Conservation (phyloP, 2,797 vertebrate species). For the Myotis daubentonii region DNA sequence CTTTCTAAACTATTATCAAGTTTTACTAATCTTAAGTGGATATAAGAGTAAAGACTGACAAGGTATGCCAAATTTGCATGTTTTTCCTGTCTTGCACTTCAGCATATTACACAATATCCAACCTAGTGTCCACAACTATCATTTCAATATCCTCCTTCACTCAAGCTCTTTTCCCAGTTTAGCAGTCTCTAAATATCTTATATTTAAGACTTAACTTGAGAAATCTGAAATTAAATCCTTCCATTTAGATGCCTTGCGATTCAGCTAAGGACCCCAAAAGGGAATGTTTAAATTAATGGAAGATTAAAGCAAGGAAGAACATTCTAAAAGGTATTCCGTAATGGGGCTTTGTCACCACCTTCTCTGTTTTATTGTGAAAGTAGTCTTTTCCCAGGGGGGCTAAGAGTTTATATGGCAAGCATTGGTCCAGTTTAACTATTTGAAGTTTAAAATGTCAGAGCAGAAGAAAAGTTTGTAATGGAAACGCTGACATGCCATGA, state of each 20-base stretch:
- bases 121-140: background rate
- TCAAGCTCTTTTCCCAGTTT: constrained; percentile 9
- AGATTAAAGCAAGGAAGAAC: constrained; percentile 71
- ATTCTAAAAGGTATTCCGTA: constrained; percentile 67
- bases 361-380: constrained; percentile 73
- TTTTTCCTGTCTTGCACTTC: background rate
- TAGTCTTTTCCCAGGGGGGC: constrained; percentile 29
- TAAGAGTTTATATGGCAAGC: constrained; percentile 53
- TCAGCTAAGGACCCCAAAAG: constrained; percentile 65
- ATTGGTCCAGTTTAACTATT: constrained; percentile 57
- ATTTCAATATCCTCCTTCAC: background rate
- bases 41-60: constrained; percentile 34
- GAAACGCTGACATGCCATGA: constrained; percentile 77
- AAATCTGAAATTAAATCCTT: constrained; percentile 68
- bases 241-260: constrained; percentile 58
- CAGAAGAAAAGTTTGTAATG: constrained; percentile 69
- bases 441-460: constrained; percentile 68
- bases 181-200: constrained; percentile 10
- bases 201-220: constrained; percentile 54
- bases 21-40: constrained; percentile 36
- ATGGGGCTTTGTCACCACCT: constrained; percentile 70
- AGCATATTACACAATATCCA: background rate
- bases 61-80: background rate
- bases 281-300: constrained; percentile 74
- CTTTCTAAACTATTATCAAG: constrained; percentile 23